Conservation (phyloP, 2,888 invertebrate genomes). For the Opisthograptis luteolata region DNA sequence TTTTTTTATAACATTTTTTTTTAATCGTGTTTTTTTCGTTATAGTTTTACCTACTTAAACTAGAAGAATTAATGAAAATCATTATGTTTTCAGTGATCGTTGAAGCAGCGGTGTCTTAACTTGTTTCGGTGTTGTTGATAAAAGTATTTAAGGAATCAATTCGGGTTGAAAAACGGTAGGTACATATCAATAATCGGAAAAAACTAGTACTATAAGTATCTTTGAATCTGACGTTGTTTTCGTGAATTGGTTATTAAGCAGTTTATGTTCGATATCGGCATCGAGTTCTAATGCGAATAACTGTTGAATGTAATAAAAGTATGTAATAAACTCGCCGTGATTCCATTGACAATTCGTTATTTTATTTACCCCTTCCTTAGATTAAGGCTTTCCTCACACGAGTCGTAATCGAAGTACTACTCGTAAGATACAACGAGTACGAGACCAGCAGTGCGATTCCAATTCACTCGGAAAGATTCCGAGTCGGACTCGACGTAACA, state of each 20-base stretch:
- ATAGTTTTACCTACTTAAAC: too few species aligned
- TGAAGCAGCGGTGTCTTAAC: slow-evolving; percentile 63
- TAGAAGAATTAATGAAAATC: not conserved
- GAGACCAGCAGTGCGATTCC: too few species aligned
- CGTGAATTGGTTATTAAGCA: slow-evolving; percentile 51
- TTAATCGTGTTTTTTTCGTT: not conserved
- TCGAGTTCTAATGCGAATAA: slow-evolving; percentile 69
- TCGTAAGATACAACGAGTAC: too few species aligned
- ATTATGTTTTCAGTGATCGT: slow-evolving; percentile 51
- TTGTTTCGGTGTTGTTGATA: slow-evolving; percentile 83
- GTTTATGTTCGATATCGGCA: slow-evolving; percentile 65
- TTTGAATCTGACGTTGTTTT: slow-evolving; percentile 72
- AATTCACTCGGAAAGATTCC: too few species aligned
- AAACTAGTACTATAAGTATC: slow-evolving; percentile 83
- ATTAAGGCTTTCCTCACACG: too few species aligned
- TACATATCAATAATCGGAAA: slow-evolving; percentile 76
- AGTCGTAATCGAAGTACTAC: not conserved
- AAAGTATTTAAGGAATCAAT: slow-evolving; percentile 80
- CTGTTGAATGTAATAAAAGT: slow-evolving; percentile 81
- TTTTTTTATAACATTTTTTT: too few species aligned
- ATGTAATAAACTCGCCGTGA: slow-evolving; percentile 84
- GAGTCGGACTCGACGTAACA: too few species aligned
- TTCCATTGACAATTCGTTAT: slow-evolving; percentile 75
- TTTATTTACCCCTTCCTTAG: slow-evolving; percentile 51
- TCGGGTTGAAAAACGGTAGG: slow-evolving; percentile 61